Conservation (phyloP, 1,140 invertebrate genomes). For the Drosophila kohkoa region DNA sequence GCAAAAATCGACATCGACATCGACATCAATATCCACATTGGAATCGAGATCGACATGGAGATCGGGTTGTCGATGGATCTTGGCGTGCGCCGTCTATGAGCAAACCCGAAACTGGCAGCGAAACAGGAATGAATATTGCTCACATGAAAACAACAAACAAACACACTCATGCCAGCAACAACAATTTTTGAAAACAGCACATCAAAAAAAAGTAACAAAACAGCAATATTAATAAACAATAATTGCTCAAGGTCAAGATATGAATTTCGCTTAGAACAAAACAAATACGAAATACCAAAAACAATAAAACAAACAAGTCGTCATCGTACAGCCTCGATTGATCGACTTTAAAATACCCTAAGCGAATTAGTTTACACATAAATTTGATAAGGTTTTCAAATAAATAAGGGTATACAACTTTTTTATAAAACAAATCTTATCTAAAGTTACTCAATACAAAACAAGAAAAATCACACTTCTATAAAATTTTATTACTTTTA, state of each 20-base stretch:
- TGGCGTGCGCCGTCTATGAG: conserved; percentile 46
- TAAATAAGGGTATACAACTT: too few relatives aligned
- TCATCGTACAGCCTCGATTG: not conserved
- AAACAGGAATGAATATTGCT: conserved; percentile 64
- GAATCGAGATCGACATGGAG: not conserved
- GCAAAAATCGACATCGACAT: not conserved
- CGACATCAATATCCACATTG: not conserved
- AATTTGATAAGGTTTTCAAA: not conserved
- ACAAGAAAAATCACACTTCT: too few relatives aligned
- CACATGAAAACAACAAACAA: conserved; percentile 32
- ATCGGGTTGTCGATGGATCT: conserved; percentile 39
- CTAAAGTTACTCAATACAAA: too few relatives aligned
- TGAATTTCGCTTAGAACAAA: conserved; percentile 64
- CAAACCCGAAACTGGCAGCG: conserved; percentile 29
- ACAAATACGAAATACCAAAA: conserved; percentile 54
- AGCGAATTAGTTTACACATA: not conserved
- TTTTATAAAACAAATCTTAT: too few relatives aligned
- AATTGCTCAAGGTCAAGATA: conserved; percentile 72
- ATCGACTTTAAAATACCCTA: conserved; percentile 1
- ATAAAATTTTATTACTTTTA: too few relatives aligned
- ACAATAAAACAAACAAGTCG: conserved; percentile 19
- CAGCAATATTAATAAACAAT: conserved; percentile 72
- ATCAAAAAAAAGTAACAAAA: conserved; percentile 28
- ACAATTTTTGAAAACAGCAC: conserved; percentile 4
- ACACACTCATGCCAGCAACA: not conserved